phyloP scores from a whole-genome alignment of 2,888 invertebrate species.

The Spialia ferax region DNA sequence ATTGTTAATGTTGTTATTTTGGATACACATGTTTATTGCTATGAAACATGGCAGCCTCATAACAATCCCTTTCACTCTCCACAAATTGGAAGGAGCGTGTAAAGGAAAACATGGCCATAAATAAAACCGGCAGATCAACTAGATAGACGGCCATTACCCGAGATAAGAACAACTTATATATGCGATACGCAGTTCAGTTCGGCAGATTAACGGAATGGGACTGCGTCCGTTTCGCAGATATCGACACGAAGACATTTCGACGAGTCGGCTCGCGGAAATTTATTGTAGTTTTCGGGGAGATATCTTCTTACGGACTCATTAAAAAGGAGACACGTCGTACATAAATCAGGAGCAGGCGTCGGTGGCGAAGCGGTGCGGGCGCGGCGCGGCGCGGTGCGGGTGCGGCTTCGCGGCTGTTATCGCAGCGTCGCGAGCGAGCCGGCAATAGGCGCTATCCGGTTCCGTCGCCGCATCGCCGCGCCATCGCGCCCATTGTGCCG shows the following conservation, averaged over 20 bases:
- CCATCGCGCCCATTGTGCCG: constrained; percentile 64
- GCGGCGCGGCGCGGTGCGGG: constrained; percentile 59
- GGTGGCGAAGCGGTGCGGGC: constrained; percentile 54
- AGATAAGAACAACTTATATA: constrained; percentile 84
- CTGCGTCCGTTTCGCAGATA: constrained; percentile 82
- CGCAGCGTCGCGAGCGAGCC: constrained; percentile 66
- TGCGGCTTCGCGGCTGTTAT: constrained; percentile 71
- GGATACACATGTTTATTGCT: constrained; percentile 85
- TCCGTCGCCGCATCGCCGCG: constrained; percentile 73
- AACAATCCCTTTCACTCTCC: constrained; percentile 86
- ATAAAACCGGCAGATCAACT: constrained; percentile 85
- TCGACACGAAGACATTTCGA: constrained; percentile 80
- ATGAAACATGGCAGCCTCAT: constrained; percentile 85
- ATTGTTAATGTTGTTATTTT: constrained; percentile 82
- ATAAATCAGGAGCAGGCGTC: constrained; percentile 80
- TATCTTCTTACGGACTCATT: constrained; percentile 86
- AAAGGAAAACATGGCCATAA: constrained; percentile 86
- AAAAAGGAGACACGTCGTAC: constrained; percentile 86
- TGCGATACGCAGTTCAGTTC: constrained; percentile 76
- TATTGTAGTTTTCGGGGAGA: constrained; percentile 80
- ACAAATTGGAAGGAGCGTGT: constrained; percentile 85
- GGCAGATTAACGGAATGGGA: constrained; percentile 81
- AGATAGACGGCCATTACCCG: constrained; percentile 84
- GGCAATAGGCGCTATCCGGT: constrained; percentile 86
- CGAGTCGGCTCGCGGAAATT: constrained; percentile 79